These are phyloP conservation scores for Dendrolimus pini DNA, from an alignment of 2,888 invertebrate genomes.

Conservation along the genomic window DNA sequence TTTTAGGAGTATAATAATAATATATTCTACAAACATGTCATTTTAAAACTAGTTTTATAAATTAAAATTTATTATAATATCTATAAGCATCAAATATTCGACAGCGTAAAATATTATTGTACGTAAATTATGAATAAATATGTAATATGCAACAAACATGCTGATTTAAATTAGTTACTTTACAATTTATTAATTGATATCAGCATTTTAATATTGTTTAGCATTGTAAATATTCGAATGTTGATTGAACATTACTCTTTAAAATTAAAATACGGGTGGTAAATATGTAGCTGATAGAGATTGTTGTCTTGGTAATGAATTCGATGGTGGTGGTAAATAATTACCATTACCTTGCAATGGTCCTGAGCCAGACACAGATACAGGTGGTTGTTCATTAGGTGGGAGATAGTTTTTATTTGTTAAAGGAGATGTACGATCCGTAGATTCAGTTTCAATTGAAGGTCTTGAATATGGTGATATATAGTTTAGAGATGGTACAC, in stretches of 20 bases:
- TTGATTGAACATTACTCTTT: background rate
- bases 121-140: too few relatives aligned
- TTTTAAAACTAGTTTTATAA: too few relatives aligned
- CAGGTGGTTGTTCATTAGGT: conserved; percentile 10
- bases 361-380: conserved; percentile 3
- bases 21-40: too few relatives aligned
- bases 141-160: too few relatives aligned
- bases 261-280: conserved; percentile 44
- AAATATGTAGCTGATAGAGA: conserved; percentile 50
- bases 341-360: conserved; percentile 17
- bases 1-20: too few relatives aligned
- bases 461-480: background rate
- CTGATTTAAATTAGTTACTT: too few relatives aligned
- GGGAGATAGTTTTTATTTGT: conserved; percentile 28
- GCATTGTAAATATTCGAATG: too few relatives aligned
- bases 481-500: background rate
- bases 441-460: background rate
- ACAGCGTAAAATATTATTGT: too few relatives aligned
- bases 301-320: conserved; percentile 12
- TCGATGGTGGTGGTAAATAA: conserved; percentile 20
- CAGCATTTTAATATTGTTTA: too few relatives aligned
- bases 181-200: too few relatives aligned
- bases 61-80: too few relatives aligned
- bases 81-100: too few relatives aligned
- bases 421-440: conserved; percentile 5